phyloP scores from a whole-genome alignment of 2,113 vertebrate species.

The Cromileptes altivelis region DNA sequence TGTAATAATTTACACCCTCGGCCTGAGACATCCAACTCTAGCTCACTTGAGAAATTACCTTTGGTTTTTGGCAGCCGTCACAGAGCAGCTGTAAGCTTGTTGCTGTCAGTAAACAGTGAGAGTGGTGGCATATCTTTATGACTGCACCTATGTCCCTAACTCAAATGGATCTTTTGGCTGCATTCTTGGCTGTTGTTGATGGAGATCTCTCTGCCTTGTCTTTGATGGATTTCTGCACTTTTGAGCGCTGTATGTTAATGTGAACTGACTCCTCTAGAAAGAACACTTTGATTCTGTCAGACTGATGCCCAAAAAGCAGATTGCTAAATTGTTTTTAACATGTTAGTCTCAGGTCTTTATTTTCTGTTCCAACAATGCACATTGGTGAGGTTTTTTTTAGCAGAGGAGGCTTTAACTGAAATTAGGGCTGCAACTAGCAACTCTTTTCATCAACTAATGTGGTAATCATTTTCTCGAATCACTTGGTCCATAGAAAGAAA shows the following conservation, averaged over 20 bases:
- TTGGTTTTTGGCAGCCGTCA: constrained; percentile 12
- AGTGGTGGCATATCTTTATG: constrained; percentile 32
- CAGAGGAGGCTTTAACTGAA: background rate
- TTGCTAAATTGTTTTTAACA: background rate
- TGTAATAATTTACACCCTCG: background rate
- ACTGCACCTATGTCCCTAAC: constrained; percentile 24
- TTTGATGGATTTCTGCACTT: background rate
- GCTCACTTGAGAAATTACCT: background rate
- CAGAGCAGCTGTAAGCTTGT: constrained; percentile 49
- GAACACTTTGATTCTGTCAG: background rate
- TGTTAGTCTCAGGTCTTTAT: no score
- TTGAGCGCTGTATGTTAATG: background rate
- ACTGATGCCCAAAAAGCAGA: background rate
- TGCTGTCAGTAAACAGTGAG: background rate
- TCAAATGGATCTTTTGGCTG: background rate
- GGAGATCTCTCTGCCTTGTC: background rate
- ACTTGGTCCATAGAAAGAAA: background rate
- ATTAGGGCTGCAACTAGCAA: background rate
- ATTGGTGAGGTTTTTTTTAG: background rate
- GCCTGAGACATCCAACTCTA: background rate
- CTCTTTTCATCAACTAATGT: background rate
- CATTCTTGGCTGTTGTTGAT: background rate
- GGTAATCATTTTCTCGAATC: background rate
- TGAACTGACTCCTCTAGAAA: background rate
- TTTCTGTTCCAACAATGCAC: no score